These are phyloP conservation scores for Beris morrisii DNA, from an alignment of 2,888 invertebrate genomes.

Conservation along the genomic window DNA sequence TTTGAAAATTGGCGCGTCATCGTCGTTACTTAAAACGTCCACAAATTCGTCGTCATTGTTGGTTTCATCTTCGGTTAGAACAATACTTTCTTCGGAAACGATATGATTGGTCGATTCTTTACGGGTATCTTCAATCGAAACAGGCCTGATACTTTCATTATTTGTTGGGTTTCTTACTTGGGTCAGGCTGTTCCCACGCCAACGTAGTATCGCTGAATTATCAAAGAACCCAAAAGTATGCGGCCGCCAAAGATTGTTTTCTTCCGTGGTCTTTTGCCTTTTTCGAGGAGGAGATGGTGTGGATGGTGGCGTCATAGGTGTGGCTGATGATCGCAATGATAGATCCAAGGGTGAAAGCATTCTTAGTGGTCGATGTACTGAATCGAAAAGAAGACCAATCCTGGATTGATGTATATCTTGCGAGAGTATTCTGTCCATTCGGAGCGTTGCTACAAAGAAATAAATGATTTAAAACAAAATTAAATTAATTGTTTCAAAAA, in stretches of 20 bases:
- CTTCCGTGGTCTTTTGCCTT: conserved; percentile 49
- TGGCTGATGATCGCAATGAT: conserved; percentile 50
- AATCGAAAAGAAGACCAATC: no score
- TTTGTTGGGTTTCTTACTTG: conserved; percentile 38
- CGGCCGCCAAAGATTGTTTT: conserved; percentile 52
- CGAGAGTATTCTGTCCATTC: conserved; percentile 42
- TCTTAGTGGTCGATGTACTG: conserved; percentile 2
- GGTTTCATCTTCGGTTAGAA: conserved; percentile 53
- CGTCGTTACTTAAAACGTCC: conserved; percentile 52
- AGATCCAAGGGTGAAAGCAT: conserved; percentile 53
- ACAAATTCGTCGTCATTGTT: conserved; percentile 53
- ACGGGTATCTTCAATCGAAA: conserved; percentile 33
- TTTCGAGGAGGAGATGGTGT: conserved; percentile 56
- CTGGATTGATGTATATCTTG: no score
- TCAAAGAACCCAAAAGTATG: conserved; percentile 44
- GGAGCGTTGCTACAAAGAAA: conserved; percentile 1
- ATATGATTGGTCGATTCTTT: conserved; percentile 35
- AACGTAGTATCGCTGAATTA: conserved; percentile 35
- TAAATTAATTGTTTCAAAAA: no score
- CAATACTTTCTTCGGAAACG: conserved; percentile 49
- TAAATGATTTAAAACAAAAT: no score
- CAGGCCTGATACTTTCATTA: conserved; percentile 45
- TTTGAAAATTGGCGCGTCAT: conserved; percentile 43
- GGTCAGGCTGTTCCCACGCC: conserved; percentile 25
- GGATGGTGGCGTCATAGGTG: conserved; percentile 56